Percentiles rank a stretch among this genome's conserved stretches.
phyloP scores from a whole-genome alignment of 1,140 invertebrate species.

The Lepidurus arcticus region DNA sequence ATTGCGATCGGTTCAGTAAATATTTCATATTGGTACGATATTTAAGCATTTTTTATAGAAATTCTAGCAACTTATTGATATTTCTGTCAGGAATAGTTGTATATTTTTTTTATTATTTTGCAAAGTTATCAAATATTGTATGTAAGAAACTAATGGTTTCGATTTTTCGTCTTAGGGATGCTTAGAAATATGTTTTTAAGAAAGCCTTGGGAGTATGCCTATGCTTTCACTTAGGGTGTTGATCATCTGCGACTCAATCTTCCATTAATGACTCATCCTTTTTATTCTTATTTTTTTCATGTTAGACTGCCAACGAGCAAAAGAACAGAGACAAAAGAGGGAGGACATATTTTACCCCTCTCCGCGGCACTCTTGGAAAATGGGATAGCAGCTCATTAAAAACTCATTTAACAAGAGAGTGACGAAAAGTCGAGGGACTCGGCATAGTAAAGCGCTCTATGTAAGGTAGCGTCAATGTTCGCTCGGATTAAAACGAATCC shows the following conservation, averaged over 20 bases:
- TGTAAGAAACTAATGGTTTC: too few species aligned
- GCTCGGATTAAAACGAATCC: neutral
- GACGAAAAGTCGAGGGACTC: neutral
- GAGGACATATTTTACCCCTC: neutral
- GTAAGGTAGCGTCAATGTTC: neutral
- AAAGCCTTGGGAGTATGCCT: too few species aligned
- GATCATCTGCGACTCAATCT: neutral
- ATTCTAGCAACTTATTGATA: too few species aligned
- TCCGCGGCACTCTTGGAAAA: neutral
- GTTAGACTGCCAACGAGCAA: neutral
- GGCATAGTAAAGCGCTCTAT: neutral
- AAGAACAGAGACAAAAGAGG: neutral
- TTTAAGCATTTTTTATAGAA: too few species aligned
- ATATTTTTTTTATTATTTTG: too few species aligned
- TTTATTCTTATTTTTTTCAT: neutral
- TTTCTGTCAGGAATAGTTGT: too few species aligned
- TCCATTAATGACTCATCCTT: neutral
- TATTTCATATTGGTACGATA: too few species aligned
- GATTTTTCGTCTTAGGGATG: too few species aligned
- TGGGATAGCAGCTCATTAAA: conserved; percentile 7
- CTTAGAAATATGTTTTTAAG: too few species aligned
- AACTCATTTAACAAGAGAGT: conserved; percentile 11
- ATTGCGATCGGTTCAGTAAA: too few species aligned
- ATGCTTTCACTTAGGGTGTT: neutral
- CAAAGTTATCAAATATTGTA: too few species aligned